Base-by-base conservation (phyloP, 2,113 vertebrate species). In the Oenanthe oenanthe region DNA sequence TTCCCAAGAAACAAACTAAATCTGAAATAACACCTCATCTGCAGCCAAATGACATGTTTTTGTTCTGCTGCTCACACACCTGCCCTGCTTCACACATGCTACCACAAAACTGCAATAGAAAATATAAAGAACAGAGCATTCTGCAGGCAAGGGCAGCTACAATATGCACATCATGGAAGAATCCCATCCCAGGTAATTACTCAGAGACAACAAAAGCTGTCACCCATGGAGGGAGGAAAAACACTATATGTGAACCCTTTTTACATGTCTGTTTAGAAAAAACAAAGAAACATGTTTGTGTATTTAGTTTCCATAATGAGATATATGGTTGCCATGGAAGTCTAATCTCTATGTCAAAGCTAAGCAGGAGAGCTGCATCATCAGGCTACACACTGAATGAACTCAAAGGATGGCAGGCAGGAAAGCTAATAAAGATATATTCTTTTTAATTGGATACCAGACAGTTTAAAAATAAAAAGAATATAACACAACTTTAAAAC, bases 281-380 rank as follows among this genome's bases (percentile, higher is more conserved):
- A 89, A 86, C 51, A 85, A 91, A 93, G 74, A 91, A 94, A 83
- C 65, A 48, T 77, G 79, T 87, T 84, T 85, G 75, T 76, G 86
- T 74, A 67, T 80, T 89, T 95, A 84, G 87, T 78, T 89, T 94
- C 86, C 87, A 79, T 85, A 89, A 95, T 63, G 80, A 94, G 89
- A 91, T 87, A 89, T 87, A 85, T 78, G 87, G 89, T 95, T 97
- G 91, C 91, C 91, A 95, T 89, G 89, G 91, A 78, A 95, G 65
- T 85, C 89, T 96, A 89, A 93, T 97, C 91, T 92, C 65, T 63
- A 14, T 80, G 86, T 80, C 76, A 93, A 74, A 93, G 93, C 76
- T 43, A 56, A 84, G 84, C 53, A 93, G 84, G 57, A 94, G 70
- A 91, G 61, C 77, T 67, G 82, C 86, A 84, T 53, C 2, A 0